Evolutionary conservation across 1,140 invertebrate species (phyloP).

Genomic region (Achatina immaculata): DNA sequence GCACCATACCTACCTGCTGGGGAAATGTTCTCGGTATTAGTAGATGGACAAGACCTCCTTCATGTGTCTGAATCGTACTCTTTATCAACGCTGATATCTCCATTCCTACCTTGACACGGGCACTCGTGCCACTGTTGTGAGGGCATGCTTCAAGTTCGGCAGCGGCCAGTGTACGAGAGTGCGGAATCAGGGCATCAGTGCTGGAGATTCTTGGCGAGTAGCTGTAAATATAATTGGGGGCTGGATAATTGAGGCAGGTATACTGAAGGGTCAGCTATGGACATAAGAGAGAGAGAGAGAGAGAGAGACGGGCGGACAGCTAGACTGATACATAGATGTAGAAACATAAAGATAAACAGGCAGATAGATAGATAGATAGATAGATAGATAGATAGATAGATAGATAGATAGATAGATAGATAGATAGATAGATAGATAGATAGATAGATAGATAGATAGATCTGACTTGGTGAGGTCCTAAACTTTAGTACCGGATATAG

Average conservation of each 20-base stretch:
- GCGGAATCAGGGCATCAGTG: background rate
- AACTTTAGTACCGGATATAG: too few relatives aligned
- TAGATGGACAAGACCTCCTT: conserved; percentile 1
- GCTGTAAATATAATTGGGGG: too few relatives aligned
- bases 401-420: background rate
- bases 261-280: too few relatives aligned
- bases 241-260: too few relatives aligned
- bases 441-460: background rate
- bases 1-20: too few relatives aligned
- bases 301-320: background rate
- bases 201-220: too few relatives aligned
- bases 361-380: background rate
- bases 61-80: background rate
- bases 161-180: background rate
- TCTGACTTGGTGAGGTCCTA: too few relatives aligned
- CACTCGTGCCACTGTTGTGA: background rate
- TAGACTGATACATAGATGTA: background rate
- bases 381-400: too few relatives aligned
- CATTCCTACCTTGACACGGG: background rate
- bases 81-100: background rate
- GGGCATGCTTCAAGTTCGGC: background rate
- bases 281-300: conserved; percentile 9
- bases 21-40: too few relatives aligned
- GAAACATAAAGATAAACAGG: background rate
- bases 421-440: background rate